Conservation (phyloP, 2,888 invertebrate species). For the Eretmocerus hayati region DNA sequence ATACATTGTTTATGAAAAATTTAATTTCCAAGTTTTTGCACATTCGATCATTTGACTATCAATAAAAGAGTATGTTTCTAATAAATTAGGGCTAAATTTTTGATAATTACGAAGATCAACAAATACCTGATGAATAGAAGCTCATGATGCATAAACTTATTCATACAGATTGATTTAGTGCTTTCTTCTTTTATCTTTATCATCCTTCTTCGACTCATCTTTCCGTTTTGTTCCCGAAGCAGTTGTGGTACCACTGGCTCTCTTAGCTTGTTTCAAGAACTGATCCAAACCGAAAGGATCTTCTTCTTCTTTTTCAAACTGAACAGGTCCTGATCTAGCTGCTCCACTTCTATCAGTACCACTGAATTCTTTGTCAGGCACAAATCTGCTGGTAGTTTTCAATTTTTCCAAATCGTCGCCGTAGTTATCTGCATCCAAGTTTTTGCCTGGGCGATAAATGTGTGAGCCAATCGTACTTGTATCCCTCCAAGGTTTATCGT, state of each 20-base stretch:
- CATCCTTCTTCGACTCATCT: conserved; percentile 47
- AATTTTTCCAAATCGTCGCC: conserved; percentile 85
- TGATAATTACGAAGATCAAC: too few relatives aligned
- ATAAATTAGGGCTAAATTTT: too few relatives aligned
- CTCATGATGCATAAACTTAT: too few relatives aligned
- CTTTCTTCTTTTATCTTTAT: conserved; percentile 40
- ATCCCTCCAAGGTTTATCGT: conserved; percentile 97
- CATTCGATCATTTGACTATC: too few relatives aligned
- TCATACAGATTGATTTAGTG: conserved; percentile 28
- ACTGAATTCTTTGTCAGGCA: conserved; percentile 94
- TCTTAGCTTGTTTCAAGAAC: conserved; percentile 95
- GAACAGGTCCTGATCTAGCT: conserved; percentile 88
- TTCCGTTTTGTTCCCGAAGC: conserved; percentile 53
- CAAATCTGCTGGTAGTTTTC: conserved; percentile 84
- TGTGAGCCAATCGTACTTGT: conserved; percentile 78
- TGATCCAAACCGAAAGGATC: conserved; percentile 98
- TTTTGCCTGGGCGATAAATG: conserved; percentile 82
- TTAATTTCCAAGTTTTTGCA: too few relatives aligned
- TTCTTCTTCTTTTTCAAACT: conserved; percentile 78
- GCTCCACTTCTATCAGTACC: conserved; percentile 72
- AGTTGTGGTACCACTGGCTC: conserved; percentile 59
- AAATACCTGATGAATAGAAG: too few relatives aligned
- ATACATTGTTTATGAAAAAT: too few relatives aligned
- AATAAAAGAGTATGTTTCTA: too few relatives aligned
- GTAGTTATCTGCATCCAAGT: conserved; percentile 84